Evolutionary conservation across 2,888 invertebrate genomes (phyloP), one percentile per base, ranked within the genome.

Genomic region (Corythucha ciliata): DNA sequence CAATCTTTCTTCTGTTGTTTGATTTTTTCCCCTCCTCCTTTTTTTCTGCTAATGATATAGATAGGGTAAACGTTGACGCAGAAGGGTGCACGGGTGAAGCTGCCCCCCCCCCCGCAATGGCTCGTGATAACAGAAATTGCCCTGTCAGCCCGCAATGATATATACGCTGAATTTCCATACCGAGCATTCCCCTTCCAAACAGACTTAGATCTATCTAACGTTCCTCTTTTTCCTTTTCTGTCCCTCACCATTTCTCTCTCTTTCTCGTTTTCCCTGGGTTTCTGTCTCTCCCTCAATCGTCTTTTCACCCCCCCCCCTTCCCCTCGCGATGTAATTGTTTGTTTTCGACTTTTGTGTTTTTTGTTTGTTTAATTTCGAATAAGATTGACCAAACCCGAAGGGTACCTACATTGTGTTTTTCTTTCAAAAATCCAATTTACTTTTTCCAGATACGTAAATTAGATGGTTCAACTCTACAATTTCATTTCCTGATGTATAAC

Each of bases 101-200:
- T 47, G 47, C 47, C n/a, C 26, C 44, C 32, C 36, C 36, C 48
- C 50, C 20, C 26, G 27, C 33, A 44, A 16, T 34, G 16, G 32
- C 54, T 41, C 49, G 51, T 58, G 58, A 59, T 58, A 61, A 59
- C 58, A 58, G 61, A 83, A 83, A 83, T 83, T 83, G 83, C 81
- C 81, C 82, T 83, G 83, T 83, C 83, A 83, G 78, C 77, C 79
- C 80, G 73, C 81, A 81, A 83, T 83, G 83, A 83, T 83, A 83
- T 83, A 83, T 83, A 81, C 81, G 81, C 81, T 81, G 82, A 80
- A 83, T 83, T 83, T 83, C 82, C 83, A 83, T 83, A 81, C 62
- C 58, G 57, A 54, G 57, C 56, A 55, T 57, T 53, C 55, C 53
- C 46, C 52, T 29, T 45, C 49, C 53, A n/a, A n/a, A n/a, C n/a